phyloP scores from a whole-genome alignment of 2,797 vertebrate genomes.

The Prunella strophiata region DNA sequence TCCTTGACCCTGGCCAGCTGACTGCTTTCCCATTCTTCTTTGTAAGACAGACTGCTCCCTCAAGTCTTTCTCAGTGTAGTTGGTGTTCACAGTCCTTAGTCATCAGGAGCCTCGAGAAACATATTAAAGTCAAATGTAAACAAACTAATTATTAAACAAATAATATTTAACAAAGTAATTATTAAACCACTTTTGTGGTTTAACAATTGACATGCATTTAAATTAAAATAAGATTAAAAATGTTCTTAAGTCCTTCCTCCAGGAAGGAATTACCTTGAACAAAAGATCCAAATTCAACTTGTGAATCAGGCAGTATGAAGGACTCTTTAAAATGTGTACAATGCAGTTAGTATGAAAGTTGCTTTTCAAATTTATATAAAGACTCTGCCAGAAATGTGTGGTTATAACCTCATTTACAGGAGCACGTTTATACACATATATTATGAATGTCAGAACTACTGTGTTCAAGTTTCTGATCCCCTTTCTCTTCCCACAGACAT shows the following conservation, averaged over 20 bases:
- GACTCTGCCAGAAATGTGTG: neutral
- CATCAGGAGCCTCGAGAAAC: neutral
- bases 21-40: neutral
- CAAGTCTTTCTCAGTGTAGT: neutral
- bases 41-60: neutral
- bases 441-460: neutral
- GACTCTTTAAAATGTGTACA: neutral
- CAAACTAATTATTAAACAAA: neutral
- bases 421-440: neutral
- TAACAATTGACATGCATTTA: neutral
- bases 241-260: neutral
- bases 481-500: neutral
- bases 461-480: neutral
- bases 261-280: neutral
- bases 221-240: neutral
- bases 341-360: neutral
- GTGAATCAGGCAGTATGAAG: neutral
- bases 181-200: neutral
- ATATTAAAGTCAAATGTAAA: neutral
- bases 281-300: neutral
- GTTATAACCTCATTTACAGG: neutral
- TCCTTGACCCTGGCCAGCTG: neutral
- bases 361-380: neutral
- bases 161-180: neutral
- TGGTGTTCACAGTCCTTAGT: neutral